Base-by-base conservation (phyloP, 2,888 invertebrate genomes). In the Gymnoscelis rufifasciata region DNA sequence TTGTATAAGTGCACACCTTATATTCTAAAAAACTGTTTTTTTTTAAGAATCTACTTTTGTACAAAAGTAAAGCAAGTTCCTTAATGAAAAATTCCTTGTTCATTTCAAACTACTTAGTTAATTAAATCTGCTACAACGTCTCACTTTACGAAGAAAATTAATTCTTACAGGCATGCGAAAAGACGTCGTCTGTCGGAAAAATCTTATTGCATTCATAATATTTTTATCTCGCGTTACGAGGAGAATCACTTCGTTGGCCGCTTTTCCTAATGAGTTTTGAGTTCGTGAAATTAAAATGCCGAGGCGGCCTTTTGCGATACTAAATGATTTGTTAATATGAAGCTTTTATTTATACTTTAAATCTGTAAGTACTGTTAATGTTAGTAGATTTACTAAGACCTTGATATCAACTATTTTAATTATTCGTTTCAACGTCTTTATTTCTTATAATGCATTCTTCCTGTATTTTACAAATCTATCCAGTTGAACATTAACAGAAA, bases 151-250 rank as follows among this genome's bases (percentile, higher is more conserved):
- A 14, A 46, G 58, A 64, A 68, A 74, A 71, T 63, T 64, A 55
- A 64, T 66, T 68, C 60, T 55, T 56, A 60, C 54, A 59, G 54
- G 42, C 43, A 40, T 51, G 58, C 64, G 60, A 55, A 56, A 41
- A 56, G 57, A 51, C 57, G 58, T 57, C 61, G n/a, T n/a, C n/a
- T n/a, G n/a, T 66, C 62, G 59, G 58, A 62, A 68, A 72, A 70
- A 39, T 47, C 7, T 64, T 50, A 62, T 72, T 75, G 64, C 50
- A 64, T 61, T 66, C 0, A 33, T 19, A 6, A 60, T 7, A 58
- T 50, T 53, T 54, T 52, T 60, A 27, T 30, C 23, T 31, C 27
- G 13, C 6, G 31, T 47, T 38, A 31, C 27, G 31, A 7, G 8
- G 14, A n/a, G 14, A 31, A 31, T 31, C 14, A n/a, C 4, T 31